Evolutionary conservation across 2,113 vertebrate species (phyloP).

Genomic region (Steatornis caripensis): DNA sequence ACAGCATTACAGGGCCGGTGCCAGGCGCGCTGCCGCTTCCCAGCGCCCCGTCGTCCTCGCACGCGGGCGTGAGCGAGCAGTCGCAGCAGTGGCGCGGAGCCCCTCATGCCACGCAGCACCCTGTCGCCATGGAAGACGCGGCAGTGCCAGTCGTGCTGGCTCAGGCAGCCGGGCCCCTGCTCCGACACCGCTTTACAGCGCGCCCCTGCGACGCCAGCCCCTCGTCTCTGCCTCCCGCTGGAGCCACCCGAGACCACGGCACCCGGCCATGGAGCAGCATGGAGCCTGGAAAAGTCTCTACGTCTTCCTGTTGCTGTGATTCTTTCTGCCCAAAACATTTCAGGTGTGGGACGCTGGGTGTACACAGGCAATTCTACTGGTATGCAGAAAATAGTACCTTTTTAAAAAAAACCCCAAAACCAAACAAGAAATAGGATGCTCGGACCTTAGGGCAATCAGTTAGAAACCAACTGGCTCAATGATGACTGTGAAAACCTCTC

Average conservation of each 20-base stretch:
- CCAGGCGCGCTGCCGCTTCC: too few relatives aligned
- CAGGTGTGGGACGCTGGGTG: background rate
- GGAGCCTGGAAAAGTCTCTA: accelerated
- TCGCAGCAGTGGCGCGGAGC: too few relatives aligned
- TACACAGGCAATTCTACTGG: background rate
- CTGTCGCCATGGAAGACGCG: too few relatives aligned
- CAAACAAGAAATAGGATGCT: background rate
- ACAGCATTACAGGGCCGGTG: background rate
- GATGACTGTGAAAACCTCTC: background rate
- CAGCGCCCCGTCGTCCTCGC: too few relatives aligned
- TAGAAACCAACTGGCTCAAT: background rate
- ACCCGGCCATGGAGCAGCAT: background rate
- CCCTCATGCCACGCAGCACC: too few relatives aligned
- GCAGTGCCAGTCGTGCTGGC: too few relatives aligned
- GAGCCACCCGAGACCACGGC: accelerated
- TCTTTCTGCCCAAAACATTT: background rate
- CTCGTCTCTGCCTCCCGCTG: background rate
- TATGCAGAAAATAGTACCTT: background rate
- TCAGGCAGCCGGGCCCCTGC: too few relatives aligned
- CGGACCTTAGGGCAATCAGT: accelerated
- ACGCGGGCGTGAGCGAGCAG: too few relatives aligned
- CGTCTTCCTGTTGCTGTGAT: accelerated
- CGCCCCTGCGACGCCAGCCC: accelerated
- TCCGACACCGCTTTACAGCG: too few relatives aligned
- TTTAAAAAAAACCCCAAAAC: too few relatives aligned